phyloP scores from a whole-genome alignment of 1,140 invertebrate species.

The Procambarus clarkii region DNA sequence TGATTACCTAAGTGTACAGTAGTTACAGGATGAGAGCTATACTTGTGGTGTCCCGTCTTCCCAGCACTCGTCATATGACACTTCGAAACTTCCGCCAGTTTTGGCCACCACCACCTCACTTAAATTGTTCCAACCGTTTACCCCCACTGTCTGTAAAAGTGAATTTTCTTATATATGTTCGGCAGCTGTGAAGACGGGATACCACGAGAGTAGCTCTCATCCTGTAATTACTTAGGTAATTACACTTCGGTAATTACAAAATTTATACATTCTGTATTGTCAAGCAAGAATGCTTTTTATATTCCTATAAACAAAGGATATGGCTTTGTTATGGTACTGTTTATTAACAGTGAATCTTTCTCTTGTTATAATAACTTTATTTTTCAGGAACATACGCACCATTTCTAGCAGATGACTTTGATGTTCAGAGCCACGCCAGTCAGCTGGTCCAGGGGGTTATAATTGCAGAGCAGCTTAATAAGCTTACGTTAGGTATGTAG shows the following conservation, averaged over 20 bases:
- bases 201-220: no score
- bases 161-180: background rate
- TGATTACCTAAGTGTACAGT: no score
- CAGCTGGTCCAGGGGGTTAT: constrained; percentile 78
- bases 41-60: no score
- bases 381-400: constrained; percentile 77
- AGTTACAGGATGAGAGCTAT: no score
- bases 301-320: background rate
- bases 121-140: background rate
- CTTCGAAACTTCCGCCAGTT: no score
- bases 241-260: background rate
- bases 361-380: constrained; percentile 8
- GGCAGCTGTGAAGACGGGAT: no score
- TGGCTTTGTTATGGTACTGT: background rate
- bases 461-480: constrained; percentile 85
- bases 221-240: no score
- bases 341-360: background rate
- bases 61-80: no score
- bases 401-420: constrained; percentile 78
- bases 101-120: no score
- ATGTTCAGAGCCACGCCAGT: constrained; percentile 78
- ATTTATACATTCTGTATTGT: background rate
- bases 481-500: constrained; percentile 80
- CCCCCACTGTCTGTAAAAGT: background rate
- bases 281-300: background rate